phyloP scores from a whole-genome alignment of 2,888 invertebrate genomes.

The Antheraea yamamai region DNA sequence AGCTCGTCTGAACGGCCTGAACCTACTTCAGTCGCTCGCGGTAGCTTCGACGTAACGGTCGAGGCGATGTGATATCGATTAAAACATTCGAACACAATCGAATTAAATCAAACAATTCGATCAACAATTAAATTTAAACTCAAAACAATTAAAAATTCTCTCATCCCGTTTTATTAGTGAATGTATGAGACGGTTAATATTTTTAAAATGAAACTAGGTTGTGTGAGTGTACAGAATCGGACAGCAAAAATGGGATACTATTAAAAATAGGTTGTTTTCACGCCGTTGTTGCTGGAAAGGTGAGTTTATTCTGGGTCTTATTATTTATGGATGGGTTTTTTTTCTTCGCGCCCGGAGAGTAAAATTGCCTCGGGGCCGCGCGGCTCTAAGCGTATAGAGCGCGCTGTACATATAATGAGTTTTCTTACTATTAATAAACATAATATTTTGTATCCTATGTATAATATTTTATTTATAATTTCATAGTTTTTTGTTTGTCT shows the following conservation, averaged over 20 bases:
- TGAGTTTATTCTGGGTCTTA: constrained; percentile 29
- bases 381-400: not conserved
- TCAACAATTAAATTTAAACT: constrained; percentile 31
- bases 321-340: constrained; percentile 33
- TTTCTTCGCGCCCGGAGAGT: constrained; percentile 23
- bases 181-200: constrained; percentile 26
- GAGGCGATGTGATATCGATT: constrained; percentile 15
- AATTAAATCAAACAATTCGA: constrained; percentile 38
- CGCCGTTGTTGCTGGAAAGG: constrained; percentile 22
- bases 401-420: constrained; percentile 14
- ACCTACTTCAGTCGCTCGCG: constrained; percentile 64
- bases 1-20: constrained; percentile 39
- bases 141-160: constrained; percentile 18
- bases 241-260: constrained; percentile 47
- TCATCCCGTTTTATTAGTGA: not conserved
- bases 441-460: not conserved
- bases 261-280: constrained; percentile 28
- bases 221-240: constrained; percentile 50
- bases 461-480: constrained; percentile 7
- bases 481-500: not conserved
- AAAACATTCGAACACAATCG: constrained; percentile 37
- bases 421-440: constrained; percentile 10
- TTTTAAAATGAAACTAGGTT: constrained; percentile 47
- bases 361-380: constrained; percentile 15
- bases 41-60: constrained; percentile 43